Base-by-base conservation (phyloP, 2,797 vertebrate genomes). In the Muraenolepis orangiensis region DNA sequence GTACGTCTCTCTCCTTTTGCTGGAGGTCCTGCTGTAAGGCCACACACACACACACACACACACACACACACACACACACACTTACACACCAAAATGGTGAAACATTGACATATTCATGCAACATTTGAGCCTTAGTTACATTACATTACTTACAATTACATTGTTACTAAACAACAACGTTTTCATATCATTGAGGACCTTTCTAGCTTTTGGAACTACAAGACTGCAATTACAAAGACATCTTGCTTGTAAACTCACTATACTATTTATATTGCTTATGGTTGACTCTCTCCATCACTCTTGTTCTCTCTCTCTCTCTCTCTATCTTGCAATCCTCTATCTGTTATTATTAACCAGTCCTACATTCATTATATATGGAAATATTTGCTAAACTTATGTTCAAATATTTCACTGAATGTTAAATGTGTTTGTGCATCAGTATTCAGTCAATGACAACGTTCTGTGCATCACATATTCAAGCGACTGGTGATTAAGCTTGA, bases 31-130 rank as follows among this genome's bases (percentile, higher is more conserved):
- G 20, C 5, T 66, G 46, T 29, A 26, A 20, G 78, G 68, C 26
- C 31, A 36, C 31, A 18, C 57, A 66, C 32, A 73, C 57, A 38
- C 32, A 73, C 13, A 66, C 57, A 73, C 57, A 72, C 7, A 30
- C 69, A 40, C 69, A 40, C 69, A 38, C 13, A 14, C 40, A 42
- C n/a, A n/a, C n/a, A n/a, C n/a, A 42, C 2, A 40, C 12, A 14
- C 13, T 42, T 42, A 3, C 16, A n/a, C 16, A 23, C 2, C 11
- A 23, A 8, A 10, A 61, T 61, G 23, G n/a, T 26, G n/a, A 61
- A 1, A 61, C 6, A 23, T 61, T 61, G 11, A 46, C 42, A 46
- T 46, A 23, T 12, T n/a, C 10, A 61, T 61, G n/a, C n/a, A 26
- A 26, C 46, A 61, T 26, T 23, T 61, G 11, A 61, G n/a, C n/a